phyloP scores from a whole-genome alignment of 2,113 vertebrate species.

The Lepisosteus osseus region DNA sequence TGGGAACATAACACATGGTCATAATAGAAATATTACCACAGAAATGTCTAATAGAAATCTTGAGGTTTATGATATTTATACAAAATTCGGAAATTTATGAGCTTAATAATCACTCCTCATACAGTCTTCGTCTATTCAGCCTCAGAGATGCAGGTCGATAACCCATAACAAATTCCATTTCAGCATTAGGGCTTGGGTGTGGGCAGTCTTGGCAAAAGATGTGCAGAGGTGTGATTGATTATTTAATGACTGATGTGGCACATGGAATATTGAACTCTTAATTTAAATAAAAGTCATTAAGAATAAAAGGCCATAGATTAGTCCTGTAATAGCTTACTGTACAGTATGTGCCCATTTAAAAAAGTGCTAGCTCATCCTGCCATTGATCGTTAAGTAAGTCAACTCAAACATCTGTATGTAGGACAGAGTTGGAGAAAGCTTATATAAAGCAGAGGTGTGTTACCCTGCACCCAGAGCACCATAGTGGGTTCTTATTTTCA shows the following conservation, averaged over 20 bases:
- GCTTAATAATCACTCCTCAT: not conserved
- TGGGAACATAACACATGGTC: not conserved
- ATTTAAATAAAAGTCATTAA: conserved; percentile 7
- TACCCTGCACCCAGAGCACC: too few species aligned
- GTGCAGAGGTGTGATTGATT: conserved; percentile 5
- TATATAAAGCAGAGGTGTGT: too few species aligned
- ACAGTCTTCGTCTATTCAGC: not conserved
- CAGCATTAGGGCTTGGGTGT: not conserved
- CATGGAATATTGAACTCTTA: conserved; percentile 1
- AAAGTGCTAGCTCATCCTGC: too few species aligned
- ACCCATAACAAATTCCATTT: not conserved
- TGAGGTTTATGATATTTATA: too few species aligned
- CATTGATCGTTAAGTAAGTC: too few species aligned
- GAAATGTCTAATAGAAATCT: too few species aligned
- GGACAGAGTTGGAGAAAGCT: too few species aligned
- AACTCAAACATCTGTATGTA: too few species aligned
- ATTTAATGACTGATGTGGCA: not conserved
- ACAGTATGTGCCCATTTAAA: too few species aligned
- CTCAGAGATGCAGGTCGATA: not conserved
- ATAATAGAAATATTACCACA: not conserved
- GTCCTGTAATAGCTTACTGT: not conserved
- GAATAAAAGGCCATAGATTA: conserved; percentile 1
- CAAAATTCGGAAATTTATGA: not conserved
- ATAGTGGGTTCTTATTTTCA: too few species aligned
- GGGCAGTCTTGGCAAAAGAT: not conserved